A percentile compares a stretch with the other conserved stretches of the same genome.
These are phyloP conservation scores for Lepidothrix coronata DNA, from an alignment of 2,113 vertebrate species.

Conservation along the genomic window DNA sequence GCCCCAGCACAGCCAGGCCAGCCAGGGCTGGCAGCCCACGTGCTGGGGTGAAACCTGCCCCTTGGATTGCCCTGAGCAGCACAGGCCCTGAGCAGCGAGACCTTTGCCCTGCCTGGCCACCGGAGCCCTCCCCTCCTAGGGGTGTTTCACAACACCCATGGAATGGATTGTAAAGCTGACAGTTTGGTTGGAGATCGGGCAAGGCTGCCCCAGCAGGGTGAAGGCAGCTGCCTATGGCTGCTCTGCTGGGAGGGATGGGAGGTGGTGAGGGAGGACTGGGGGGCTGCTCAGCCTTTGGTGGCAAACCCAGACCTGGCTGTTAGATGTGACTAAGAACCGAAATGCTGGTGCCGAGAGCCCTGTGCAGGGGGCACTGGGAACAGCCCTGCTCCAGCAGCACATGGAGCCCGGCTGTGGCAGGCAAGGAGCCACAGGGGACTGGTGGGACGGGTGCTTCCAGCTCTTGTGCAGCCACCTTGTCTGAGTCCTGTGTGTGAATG, in stretches of 20 bases:
- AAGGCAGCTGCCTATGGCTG: accelerated
- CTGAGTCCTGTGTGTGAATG: accelerated
- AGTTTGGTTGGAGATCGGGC: background rate
- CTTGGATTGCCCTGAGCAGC: background rate
- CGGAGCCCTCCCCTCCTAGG: background rate
- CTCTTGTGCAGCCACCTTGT: background rate
- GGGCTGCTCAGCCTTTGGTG: background rate
- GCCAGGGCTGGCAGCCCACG: background rate
- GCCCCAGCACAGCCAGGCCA: accelerated
- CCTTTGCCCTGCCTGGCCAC: background rate
- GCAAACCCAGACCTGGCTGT: background rate
- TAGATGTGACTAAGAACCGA: background rate
- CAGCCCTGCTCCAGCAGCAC: background rate
- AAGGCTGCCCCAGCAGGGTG: accelerated
- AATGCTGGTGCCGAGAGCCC: background rate
- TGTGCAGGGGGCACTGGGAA: accelerated
- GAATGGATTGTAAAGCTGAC: background rate
- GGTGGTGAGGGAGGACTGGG: accelerated
- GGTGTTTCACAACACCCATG: background rate
- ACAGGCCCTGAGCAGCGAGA: accelerated
- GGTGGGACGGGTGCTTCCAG: background rate
- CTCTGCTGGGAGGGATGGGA: background rate
- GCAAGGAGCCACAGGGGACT: accelerated
- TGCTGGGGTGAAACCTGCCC: accelerated
- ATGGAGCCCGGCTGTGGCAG: accelerated